Conservation (phyloP, 2,888 invertebrate species). For the Cephus nigrinus region DNA sequence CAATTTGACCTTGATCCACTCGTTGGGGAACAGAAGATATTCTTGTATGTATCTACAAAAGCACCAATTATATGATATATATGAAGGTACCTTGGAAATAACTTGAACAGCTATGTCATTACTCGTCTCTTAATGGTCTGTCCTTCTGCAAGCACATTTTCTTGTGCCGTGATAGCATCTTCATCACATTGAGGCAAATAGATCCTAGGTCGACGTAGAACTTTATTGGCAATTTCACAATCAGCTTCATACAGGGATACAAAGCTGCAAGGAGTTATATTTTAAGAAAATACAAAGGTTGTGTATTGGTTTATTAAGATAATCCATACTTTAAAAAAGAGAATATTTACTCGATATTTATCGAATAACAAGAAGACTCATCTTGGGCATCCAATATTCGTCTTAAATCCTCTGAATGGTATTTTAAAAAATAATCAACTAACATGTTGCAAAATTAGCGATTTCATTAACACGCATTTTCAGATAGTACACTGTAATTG, state of each 20-base stretch:
- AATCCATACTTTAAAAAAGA: background rate
- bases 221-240: slow-evolving; percentile 75
- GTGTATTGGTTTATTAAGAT: background rate
- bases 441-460: slow-evolving; percentile 38
- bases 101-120: slow-evolving; percentile 53
- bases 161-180: slow-evolving; percentile 73
- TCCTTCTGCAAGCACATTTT: slow-evolving; percentile 67
- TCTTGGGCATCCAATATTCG: slow-evolving; percentile 73
- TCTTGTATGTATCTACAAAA: slow-evolving; percentile 35
- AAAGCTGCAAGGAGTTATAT: slow-evolving; percentile 70
- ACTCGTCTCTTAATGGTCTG: slow-evolving; percentile 70
- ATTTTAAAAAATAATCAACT: slow-evolving; percentile 71
- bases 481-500: background rate
- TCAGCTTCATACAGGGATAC: slow-evolving; percentile 77
- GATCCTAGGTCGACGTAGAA: slow-evolving; percentile 74
- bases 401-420: slow-evolving; percentile 73
- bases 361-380: slow-evolving; percentile 72
- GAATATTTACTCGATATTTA: slow-evolving; percentile 78
- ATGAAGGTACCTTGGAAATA: background rate
- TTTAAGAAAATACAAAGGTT: slow-evolving; percentile 6
- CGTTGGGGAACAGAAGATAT: slow-evolving; percentile 68
- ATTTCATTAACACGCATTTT: background rate
- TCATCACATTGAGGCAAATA: slow-evolving; percentile 75
- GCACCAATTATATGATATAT: background rate
- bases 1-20: slow-evolving; percentile 68